Evolutionary conservation across 2,113 vertebrate genomes (phyloP), one percentile per base, ranked within the genome.

Genomic region (Ia io): DNA sequence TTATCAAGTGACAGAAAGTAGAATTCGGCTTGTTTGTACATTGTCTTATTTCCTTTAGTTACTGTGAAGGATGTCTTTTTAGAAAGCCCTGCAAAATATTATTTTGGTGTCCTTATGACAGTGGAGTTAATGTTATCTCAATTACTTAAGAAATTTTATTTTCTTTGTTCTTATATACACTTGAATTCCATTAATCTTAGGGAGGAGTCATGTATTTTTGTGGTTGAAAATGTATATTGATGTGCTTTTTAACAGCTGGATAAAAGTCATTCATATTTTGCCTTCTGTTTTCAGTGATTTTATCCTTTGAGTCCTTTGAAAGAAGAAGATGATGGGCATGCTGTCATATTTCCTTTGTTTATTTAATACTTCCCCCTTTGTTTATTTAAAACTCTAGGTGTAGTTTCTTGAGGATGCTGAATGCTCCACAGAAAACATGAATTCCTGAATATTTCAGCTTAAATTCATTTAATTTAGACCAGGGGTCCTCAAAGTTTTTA

Each of bases 31-130:
- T 96, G 70, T 78, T 85, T 92, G 69, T 91, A 40, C 86, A 82
- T 96, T 91, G 10, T 78, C 96, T 47, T 25, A 14, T 56, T 88
- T 80, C 16, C 47, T 85, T 94, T 95, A 85, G 20, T 87, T 91
- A 23, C 32, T 9, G 0, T 0, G 28, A 94, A 91, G 63, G 69
- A 35, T 53, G 23, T 59, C 23, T 25, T 59, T 59, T 59, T 28
- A 79, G 84, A 86, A 30, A 18, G n/a, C 28, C 23, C 67, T 1
- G 3, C 13, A 17, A 90, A 92, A 82, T 84, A n/a, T 90, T 91
- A 67, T 73, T 91, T 90, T 88, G 61, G 10, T 59, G 11, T 90
- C 20, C 49, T 79, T 71, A 65, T 88, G 53, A 91, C 44, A 89
- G 3, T 65, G n/a, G 69, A 16, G 40, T 73, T 88, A 88, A 61